phyloP scores from a whole-genome alignment of 2,113 vertebrate species.

The Trinectes maculatus region DNA sequence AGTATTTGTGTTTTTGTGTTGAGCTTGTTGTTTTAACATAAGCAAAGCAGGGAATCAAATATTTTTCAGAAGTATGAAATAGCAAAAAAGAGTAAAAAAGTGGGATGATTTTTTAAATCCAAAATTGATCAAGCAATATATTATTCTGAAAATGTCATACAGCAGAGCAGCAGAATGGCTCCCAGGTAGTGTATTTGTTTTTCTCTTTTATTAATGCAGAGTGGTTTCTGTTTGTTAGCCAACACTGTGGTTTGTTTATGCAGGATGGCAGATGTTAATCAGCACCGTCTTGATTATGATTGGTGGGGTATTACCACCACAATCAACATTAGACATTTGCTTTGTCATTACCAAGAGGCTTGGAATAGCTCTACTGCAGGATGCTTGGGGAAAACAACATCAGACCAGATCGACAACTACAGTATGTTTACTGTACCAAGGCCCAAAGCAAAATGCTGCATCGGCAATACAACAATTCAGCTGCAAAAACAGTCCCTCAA shows the following conservation, averaged over 20 bases:
- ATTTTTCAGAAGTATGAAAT: not conserved
- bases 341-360: conserved; percentile 60
- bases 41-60: not conserved
- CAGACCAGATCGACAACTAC: conserved; percentile 46
- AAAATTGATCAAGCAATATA: not conserved
- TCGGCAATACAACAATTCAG: not conserved
- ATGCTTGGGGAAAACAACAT: conserved; percentile 54
- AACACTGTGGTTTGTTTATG: conserved; percentile 63
- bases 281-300: conserved; percentile 73
- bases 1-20: not conserved
- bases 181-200: conserved; percentile 54
- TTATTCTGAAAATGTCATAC: conserved; percentile 27
- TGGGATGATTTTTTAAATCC: not conserved
- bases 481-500: conserved; percentile 33
- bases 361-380: conserved; percentile 46
- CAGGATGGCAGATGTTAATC: conserved; percentile 68
- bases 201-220: conserved; percentile 45
- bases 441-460: conserved; percentile 19
- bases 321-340: conserved; percentile 61
- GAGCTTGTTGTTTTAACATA: not conserved
- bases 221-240: conserved; percentile 52
- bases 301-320: conserved; percentile 61
- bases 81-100: not conserved
- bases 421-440: conserved; percentile 19
- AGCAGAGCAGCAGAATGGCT: conserved; percentile 46